A percentile compares a stretch with the other conserved stretches of the same genome.
phyloP scores from a whole-genome alignment of 2,797 vertebrate species.

The Phataginus tricuspis region DNA sequence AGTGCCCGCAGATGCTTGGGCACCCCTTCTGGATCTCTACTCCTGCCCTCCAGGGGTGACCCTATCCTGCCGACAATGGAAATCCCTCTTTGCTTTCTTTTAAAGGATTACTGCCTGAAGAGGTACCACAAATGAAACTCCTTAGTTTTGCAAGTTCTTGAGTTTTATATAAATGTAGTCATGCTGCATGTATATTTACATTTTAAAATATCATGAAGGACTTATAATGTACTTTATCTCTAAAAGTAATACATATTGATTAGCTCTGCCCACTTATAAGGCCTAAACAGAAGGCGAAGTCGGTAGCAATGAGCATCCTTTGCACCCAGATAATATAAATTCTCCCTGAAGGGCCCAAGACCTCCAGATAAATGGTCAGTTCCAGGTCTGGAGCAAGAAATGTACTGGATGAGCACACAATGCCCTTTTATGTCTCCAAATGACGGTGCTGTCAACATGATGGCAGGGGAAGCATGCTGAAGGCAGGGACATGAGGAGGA shows the following conservation, averaged over 20 bases:
- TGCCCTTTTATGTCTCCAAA: neutral
- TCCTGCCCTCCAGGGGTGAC: rapidly evolving
- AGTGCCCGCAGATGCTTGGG: neutral
- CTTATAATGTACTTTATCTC: neutral
- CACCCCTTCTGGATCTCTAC: neutral
- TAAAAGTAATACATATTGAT: neutral
- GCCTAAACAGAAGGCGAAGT: neutral
- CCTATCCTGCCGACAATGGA: rapidly evolving
- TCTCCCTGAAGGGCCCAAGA: neutral
- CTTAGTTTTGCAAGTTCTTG: neutral
- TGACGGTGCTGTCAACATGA: neutral
- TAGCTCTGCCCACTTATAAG: neutral
- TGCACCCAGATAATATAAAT: neutral
- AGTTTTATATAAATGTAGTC: neutral
- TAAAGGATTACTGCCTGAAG: neutral
- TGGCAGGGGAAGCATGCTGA: neutral
- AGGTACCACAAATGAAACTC: neutral
- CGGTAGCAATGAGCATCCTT: neutral
- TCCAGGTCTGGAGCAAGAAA: neutral
- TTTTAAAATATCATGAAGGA: neutral
- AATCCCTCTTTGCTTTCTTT: neutral
- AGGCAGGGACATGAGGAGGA: neutral
- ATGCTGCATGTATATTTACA: neutral
- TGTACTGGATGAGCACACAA: neutral
- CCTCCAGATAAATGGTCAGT: neutral